These are phyloP conservation scores for Sitobion miscanthi DNA, from an alignment of 1,140 invertebrate genomes.

Conservation along the genomic window DNA sequence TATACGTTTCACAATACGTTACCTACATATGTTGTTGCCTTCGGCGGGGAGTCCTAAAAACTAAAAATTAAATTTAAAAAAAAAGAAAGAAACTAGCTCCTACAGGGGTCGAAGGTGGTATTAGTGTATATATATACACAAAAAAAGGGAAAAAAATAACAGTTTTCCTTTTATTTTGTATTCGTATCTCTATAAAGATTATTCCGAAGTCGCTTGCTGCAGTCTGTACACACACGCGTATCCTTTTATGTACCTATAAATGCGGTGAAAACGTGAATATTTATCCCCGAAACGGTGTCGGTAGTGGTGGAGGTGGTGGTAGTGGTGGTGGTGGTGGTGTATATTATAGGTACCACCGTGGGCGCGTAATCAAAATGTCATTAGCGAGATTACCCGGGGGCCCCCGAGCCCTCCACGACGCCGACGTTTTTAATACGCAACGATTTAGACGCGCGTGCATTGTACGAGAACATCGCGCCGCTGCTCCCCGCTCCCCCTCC, in stretches of 20 bases:
- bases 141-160: not conserved
- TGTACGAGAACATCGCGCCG: not conserved
- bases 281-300: slow-evolving; percentile 6
- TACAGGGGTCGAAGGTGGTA: not conserved
- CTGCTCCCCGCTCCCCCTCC: not conserved
- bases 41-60: not conserved
- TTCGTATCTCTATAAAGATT: slow-evolving; percentile 16
- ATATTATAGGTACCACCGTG: slow-evolving; percentile 27
- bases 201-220: not conserved
- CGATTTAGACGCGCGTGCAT: not conserved
- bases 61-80: not conserved
- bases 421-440: slow-evolving; percentile 47
- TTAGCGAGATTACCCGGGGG: slow-evolving; percentile 47
- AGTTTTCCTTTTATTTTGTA: slow-evolving; percentile 51
- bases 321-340: not conserved
- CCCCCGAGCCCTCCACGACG: not conserved
- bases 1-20: not conserved
- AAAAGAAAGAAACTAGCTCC: not conserved
- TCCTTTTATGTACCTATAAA: not conserved
- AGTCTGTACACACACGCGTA: not conserved
- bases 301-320: not conserved
- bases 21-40: not conserved
- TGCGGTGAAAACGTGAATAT: slow-evolving; percentile 37
- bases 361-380: slow-evolving; percentile 54
- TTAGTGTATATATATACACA: not conserved